phyloP scores from a whole-genome alignment of 2,888 invertebrate species.

The Melieria omissa region DNA sequence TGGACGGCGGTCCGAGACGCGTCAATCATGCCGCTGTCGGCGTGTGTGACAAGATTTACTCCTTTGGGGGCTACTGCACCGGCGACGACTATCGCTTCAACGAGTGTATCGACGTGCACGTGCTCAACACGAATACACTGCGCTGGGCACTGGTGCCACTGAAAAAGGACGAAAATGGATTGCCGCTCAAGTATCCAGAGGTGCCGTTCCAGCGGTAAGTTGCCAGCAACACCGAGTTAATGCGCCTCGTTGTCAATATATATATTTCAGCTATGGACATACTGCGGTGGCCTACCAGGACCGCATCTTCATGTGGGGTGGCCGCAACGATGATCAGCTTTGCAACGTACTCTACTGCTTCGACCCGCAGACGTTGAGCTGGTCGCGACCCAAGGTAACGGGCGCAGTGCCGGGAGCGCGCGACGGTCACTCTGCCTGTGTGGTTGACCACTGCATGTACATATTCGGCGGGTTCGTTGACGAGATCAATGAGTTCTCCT shows the following conservation, averaged over 20 bases:
- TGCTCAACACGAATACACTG: slow-evolving; percentile 79
- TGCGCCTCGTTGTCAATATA: not conserved
- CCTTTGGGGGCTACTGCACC: slow-evolving; percentile 93
- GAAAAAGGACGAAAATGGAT: slow-evolving; percentile 68
- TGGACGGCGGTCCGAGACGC: slow-evolving; percentile 90
- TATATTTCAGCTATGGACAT: slow-evolving; percentile 77
- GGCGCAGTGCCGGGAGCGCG: slow-evolving; percentile 83
- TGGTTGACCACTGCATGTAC: slow-evolving; percentile 83
- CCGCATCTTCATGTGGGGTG: slow-evolving; percentile 88
- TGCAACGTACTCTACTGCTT: slow-evolving; percentile 86
- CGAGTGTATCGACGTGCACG: slow-evolving; percentile 87
- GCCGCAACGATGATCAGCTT: slow-evolving; percentile 82
- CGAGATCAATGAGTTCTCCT: slow-evolving; percentile 81
- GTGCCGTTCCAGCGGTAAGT: slow-evolving; percentile 76
- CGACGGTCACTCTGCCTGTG: slow-evolving; percentile 92
- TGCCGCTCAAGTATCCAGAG: slow-evolving; percentile 67
- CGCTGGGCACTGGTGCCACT: slow-evolving; percentile 70
- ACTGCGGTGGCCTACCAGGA: slow-evolving; percentile 85
- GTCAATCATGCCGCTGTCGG: slow-evolving; percentile 93
- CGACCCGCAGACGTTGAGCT: slow-evolving; percentile 76
- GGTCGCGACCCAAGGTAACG: slow-evolving; percentile 74
- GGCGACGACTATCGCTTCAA: slow-evolving; percentile 77
- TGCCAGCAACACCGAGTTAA: not conserved
- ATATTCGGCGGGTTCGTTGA: slow-evolving; percentile 94
- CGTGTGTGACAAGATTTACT: slow-evolving; percentile 82